These are phyloP conservation scores for Myotis planiceps DNA, from an alignment of 2,797 vertebrate species.

Conservation along the genomic window DNA sequence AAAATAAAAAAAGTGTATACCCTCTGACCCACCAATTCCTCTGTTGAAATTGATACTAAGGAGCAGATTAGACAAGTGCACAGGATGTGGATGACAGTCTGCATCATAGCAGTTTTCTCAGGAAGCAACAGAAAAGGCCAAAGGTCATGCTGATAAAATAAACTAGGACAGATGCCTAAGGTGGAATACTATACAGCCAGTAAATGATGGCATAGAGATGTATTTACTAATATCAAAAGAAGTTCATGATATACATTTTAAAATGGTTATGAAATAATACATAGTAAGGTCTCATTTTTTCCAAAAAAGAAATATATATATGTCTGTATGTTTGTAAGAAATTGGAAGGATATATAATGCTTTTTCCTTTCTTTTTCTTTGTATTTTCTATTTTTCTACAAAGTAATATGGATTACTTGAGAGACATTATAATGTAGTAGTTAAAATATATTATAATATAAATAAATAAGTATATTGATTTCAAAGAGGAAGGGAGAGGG, in stretches of 20 bases:
- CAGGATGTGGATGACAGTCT: neutral
- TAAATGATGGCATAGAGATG: rapidly evolving
- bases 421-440: neutral
- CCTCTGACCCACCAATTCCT: neutral
- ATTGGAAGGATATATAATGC: neutral
- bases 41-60: neutral
- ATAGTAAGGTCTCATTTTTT: neutral
- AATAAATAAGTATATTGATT: no score
- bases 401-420: neutral
- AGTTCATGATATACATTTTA: neutral
- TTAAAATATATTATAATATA: neutral
- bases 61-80: neutral
- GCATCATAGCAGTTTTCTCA: neutral
- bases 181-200: neutral
- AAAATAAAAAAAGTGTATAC: neutral
- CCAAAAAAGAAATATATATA: neutral
- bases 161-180: no score
- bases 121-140: neutral
- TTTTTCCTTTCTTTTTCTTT: neutral
- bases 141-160: neutral
- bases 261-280: neutral
- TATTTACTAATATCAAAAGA: neutral
- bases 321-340: neutral
- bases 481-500: no score
- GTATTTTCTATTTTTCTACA: neutral